Percentiles rank a stretch among this genome's conserved stretches.
phyloP scores from a whole-genome alignment of 2,113 vertebrate species.

The Xiphophorus hellerii region DNA sequence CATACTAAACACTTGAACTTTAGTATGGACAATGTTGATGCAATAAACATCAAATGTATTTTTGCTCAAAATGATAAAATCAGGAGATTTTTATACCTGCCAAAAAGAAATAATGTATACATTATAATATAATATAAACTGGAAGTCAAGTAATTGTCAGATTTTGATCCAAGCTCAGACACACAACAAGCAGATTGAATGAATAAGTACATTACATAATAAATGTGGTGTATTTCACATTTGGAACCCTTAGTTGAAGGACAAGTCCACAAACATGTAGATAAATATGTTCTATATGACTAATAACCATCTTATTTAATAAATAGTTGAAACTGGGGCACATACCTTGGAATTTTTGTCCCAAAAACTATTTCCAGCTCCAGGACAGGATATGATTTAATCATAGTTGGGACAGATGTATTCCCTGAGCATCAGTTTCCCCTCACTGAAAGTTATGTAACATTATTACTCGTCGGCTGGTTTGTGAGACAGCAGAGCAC shows the following conservation, averaged over 20 bases:
- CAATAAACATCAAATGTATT: no score
- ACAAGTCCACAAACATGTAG: background rate
- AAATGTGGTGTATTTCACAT: background rate
- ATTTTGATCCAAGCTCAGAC: background rate
- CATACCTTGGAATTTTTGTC: conserved; percentile 22
- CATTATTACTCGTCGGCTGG: conserved; percentile 35
- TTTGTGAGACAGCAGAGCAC: background rate
- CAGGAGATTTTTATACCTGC: no score
- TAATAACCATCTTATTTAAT: background rate
- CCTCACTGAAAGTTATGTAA: conserved; percentile 50
- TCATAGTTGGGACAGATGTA: conserved; percentile 55
- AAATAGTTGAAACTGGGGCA: conserved; percentile 8
- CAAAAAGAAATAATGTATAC: no score
- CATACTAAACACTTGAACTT: background rate
- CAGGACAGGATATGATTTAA: conserved; percentile 45
- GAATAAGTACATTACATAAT: background rate
- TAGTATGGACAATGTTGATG: no score
- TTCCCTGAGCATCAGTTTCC: conserved; percentile 23
- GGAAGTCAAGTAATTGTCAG: background rate
- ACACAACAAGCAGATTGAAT: background rate
- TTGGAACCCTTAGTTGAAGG: background rate
- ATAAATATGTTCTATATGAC: background rate
- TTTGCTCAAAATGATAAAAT: no score
- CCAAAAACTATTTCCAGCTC: conserved; percentile 37
- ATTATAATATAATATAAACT: no score